phyloP scores from a whole-genome alignment of 2,888 invertebrate genomes.

The Ptilodon capucinus region DNA sequence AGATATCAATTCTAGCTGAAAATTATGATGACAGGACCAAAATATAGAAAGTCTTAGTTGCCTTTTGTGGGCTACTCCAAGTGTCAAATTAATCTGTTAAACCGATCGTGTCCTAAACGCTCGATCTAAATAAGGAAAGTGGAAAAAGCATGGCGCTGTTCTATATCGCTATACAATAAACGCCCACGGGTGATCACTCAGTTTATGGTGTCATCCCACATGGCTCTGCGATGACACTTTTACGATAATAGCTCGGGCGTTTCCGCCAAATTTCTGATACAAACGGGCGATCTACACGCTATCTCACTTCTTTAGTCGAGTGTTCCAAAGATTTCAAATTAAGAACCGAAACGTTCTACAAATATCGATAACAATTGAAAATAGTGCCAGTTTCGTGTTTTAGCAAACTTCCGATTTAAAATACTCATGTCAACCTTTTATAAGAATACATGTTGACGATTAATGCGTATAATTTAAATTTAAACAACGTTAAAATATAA shows the following conservation, averaged over 20 bases:
- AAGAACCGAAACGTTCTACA: too few species aligned
- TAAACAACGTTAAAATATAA: too few species aligned
- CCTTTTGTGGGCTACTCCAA: background rate
- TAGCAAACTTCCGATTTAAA: too few species aligned
- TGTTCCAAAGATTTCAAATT: too few species aligned
- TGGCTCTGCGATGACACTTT: conserved; percentile 55
- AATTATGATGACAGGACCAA: too few species aligned
- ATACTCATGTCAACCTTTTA: too few species aligned
- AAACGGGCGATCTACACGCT: conserved; percentile 35
- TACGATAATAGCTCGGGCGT: conserved; percentile 53
- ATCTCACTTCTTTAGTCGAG: background rate
- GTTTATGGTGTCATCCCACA: conserved; percentile 57
- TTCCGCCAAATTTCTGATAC: conserved; percentile 32
- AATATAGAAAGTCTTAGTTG: background rate
- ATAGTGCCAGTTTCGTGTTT: too few species aligned
- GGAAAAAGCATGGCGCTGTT: background rate
- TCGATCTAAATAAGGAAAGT: background rate
- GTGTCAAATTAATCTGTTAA: background rate
- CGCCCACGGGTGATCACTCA: conserved; percentile 47
- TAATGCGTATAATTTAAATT: too few species aligned
- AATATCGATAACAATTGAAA: too few species aligned
- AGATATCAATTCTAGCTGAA: too few species aligned
- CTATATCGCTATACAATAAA: conserved; percentile 31
- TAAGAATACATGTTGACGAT: too few species aligned
- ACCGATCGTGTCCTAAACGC: background rate